These are phyloP conservation scores for Fabriciana adippe DNA, from an alignment of 2,888 invertebrate genomes.

Conservation along the genomic window DNA sequence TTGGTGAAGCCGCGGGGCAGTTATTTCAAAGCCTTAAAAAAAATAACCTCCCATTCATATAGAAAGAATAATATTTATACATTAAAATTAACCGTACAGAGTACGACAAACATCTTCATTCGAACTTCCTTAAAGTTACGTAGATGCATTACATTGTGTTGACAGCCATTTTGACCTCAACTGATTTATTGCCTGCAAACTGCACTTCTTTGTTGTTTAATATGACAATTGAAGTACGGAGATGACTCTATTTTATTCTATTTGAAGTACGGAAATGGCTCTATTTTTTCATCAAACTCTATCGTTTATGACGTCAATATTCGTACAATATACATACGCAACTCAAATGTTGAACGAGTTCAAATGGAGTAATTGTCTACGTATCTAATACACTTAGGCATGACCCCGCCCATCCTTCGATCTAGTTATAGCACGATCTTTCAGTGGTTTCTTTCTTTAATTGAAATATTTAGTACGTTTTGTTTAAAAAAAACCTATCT, in stretches of 20 bases:
- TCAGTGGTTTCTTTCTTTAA: too few species aligned
- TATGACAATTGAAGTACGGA: background rate
- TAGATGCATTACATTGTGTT: slow-evolving; percentile 21
- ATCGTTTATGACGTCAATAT: slow-evolving; percentile 11
- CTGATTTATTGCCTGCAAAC: slow-evolving; percentile 19
- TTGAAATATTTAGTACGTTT: too few species aligned
- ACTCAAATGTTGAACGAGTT: too few species aligned
- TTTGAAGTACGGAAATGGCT: slow-evolving; percentile 2
- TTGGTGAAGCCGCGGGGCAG: too few species aligned
- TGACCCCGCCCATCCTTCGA: too few species aligned
- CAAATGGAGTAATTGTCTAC: too few species aligned
- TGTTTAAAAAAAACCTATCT: too few species aligned
- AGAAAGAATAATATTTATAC: too few species aligned
- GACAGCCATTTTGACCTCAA: slow-evolving; percentile 12
- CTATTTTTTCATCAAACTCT: slow-evolving; percentile 3
- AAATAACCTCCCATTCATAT: too few species aligned
- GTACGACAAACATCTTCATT: background rate
- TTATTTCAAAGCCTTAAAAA: too few species aligned
- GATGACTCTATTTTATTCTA: slow-evolving; percentile 5
- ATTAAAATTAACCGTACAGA: background rate
- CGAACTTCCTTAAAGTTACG: background rate
- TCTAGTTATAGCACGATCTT: too few species aligned
- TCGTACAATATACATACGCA: background rate
- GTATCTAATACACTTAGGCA: too few species aligned
- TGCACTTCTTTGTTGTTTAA: slow-evolving; percentile 26